A percentile compares a stretch with the other conserved stretches of the same genome.
These are phyloP conservation scores for Sylvilagus floridanus DNA, from an alignment of 2,797 vertebrate genomes.

Conservation along the genomic window DNA sequence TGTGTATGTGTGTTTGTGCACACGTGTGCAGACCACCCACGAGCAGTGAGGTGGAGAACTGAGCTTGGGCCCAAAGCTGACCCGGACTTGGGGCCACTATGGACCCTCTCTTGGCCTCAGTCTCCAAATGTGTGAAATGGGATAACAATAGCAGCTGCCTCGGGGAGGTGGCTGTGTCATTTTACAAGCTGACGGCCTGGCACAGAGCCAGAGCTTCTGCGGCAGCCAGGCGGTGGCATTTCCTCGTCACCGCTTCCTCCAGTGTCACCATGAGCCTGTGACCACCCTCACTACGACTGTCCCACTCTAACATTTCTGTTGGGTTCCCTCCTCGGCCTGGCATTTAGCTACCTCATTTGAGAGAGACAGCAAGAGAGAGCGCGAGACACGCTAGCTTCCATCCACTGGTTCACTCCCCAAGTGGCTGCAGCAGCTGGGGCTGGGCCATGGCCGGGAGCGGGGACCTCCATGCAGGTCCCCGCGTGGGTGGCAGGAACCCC, in stretches of 20 bases:
- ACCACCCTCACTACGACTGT: not conserved
- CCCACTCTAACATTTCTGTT: not conserved
- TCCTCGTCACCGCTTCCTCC: not conserved
- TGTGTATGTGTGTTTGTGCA: too few species aligned
- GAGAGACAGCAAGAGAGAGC: too few species aligned
- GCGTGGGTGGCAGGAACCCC: too few species aligned
- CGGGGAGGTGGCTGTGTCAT: too few species aligned
- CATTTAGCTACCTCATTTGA: too few species aligned
- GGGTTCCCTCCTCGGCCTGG: rapidly evolving
- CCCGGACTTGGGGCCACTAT: not conserved
- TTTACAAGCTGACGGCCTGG: not conserved
- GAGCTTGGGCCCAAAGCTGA: not conserved
- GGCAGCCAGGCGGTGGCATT: rapidly evolving
- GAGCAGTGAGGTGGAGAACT: not conserved
- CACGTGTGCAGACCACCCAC: not conserved
- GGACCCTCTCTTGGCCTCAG: not conserved
- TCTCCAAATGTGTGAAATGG: slow-evolving; percentile 21
- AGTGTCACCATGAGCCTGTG: not conserved
- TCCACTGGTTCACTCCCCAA: too few species aligned
- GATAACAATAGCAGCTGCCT: not conserved
- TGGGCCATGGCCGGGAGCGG: too few species aligned
- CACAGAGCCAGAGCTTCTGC: not conserved
- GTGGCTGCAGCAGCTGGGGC: too few species aligned
- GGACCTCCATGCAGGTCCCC: too few species aligned
- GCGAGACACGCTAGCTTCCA: too few species aligned